Evolutionary conservation across 2,797 vertebrate species (phyloP), one percentile per base, ranked within the genome.

Genomic region (Diplodus puntazzo): DNA sequence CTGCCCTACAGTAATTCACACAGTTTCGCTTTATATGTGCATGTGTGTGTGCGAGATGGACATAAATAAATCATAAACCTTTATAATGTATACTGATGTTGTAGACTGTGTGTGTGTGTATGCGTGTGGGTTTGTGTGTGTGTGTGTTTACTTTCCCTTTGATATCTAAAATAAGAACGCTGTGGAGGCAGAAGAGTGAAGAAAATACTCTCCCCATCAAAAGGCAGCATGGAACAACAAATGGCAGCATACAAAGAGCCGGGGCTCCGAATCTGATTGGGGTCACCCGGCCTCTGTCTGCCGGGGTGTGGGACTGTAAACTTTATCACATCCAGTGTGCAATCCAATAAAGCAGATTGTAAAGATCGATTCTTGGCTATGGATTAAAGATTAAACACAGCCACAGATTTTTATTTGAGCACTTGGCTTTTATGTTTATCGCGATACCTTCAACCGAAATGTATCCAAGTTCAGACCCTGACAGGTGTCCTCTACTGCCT

Each of bases 341-440:
- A 45, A 14, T 87, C 86, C 61, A 82, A 83, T 93, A 81, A 92
- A 92, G 77, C 27, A 68, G 55, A 85, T 76, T 88, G 85, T 89
- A 82, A 90, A 89, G 70, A 92, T 85, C 18, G 72, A 87, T 91
- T 84, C 71, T 79, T 75, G 76, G 80, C 74, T 54, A 75, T 73
- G 77, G 79, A 88, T 90, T 88, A 77, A 84, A 87, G 82, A 91
- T 88, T 75, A 88, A 88, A 90, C 78, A 82, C 62, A 16, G 46
- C 52, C 42, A 62, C 52, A 27, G 59, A 67, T 74, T 88, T 90
- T 87, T 85, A 92, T 90, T 84, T 72, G 54, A 69, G 71, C 49
- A 72, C 81, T 87, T 88, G 62, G 25, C 72, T 85, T 92, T 88
- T 70, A 85, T 77, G 54, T 76, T 81, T 53, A 75, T 80, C 34